These are phyloP conservation scores for Todiramphus chloris DNA, from an alignment of 2,113 vertebrate species.

Conservation along the genomic window DNA sequence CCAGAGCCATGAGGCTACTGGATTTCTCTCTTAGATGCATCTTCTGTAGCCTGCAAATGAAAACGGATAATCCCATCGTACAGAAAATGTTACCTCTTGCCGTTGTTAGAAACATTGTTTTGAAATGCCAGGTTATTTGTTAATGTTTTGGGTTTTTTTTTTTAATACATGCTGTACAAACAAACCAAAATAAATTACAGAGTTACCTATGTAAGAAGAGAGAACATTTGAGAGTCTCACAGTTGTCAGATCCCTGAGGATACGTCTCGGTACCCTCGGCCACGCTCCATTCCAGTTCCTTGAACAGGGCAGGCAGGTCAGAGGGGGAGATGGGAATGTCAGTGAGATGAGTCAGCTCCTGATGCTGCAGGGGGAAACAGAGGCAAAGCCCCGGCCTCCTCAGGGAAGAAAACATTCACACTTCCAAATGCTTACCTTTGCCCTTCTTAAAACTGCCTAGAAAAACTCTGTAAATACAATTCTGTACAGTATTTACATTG, in stretches of 20 bases:
- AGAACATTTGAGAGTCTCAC: too few relatives aligned
- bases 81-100: neutral
- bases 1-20: too few relatives aligned
- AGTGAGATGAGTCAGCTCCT: neutral
- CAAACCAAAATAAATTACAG: too few relatives aligned
- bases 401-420: too few relatives aligned
- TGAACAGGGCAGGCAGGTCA: neutral
- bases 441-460: neutral
- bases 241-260: neutral
- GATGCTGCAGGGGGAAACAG: neutral
- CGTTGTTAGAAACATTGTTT: neutral
- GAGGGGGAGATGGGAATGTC: too few relatives aligned
- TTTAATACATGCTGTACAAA: too few relatives aligned
- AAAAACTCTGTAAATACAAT: rapidly evolving
- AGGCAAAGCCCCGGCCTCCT: neutral
- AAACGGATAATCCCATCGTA: neutral
- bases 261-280: neutral
- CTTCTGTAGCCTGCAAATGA: neutral
- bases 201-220: neutral
- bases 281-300: neutral
- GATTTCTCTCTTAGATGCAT: neutral
- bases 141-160: neutral
- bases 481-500: rapidly evolving
- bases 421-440: neutral
- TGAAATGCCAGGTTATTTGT: neutral